Base-by-base conservation (phyloP, 2,888 invertebrate species). In the Scaptomyza parva region DNA sequence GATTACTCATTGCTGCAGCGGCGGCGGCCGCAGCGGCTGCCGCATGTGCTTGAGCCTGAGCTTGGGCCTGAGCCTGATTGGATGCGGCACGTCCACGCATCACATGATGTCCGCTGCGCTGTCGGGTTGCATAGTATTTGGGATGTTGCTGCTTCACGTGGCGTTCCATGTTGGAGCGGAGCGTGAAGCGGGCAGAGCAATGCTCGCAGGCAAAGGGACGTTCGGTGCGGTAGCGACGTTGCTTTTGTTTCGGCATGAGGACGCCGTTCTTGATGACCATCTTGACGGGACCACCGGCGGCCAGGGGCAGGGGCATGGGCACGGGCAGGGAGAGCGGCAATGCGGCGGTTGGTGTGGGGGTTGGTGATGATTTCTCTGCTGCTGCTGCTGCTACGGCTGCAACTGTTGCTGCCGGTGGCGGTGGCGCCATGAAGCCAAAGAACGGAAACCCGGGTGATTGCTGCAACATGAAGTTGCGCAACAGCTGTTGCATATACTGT, bases 71-170 rank as follows among this genome's bases (percentile, higher is more conserved):
- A 0, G 76, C 73, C 12, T 14, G 64, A 2, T 62, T 45, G n/a
- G 87, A 81, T 11, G 87, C 88, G 0, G 88, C 88, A 9, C 91
- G 89, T 7, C 91, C 91, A 4, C 92, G 89, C 88, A 92, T 89
- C 30, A 91, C 88, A 44, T 91, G 91, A 41, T 94, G 93, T 0
- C 93, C 93, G 2, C 93, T 93, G 24, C 95, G 92, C 79, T 96
- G 95, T 39, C 96, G 93, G 71, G 96, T 96, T 53, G 96, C 96
- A 96, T 97, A 97, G 88, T 94, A 95, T 69, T 97, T 96, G 0
- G 97, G 97, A 92, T 98, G 98, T 81, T 98, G 97, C 83, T 97
- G 97, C 89, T 98, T 98, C 3, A 98, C 96, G 83, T 98, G 98
- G 0, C 97, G 93, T 90, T 98, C 98, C 97, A 98, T 98, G 85